phyloP scores from a whole-genome alignment of 2,888 invertebrate genomes.

The Parasteatoda lunata region DNA sequence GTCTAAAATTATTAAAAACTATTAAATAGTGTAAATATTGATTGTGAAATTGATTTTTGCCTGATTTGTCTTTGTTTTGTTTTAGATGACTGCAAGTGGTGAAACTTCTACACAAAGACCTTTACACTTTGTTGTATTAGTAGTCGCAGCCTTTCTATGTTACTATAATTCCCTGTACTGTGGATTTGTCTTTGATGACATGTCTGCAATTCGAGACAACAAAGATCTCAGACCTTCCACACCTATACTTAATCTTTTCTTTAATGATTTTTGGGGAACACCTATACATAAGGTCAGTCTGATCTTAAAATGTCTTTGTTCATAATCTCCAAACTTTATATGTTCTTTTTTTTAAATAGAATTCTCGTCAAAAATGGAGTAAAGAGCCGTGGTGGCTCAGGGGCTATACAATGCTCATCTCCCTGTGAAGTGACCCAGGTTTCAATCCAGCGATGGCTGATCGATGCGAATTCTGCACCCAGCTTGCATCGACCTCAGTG shows the following conservation, averaged over 20 bases:
- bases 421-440: no score
- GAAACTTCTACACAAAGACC: background rate
- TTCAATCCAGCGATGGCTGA: no score
- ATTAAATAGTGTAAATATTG: no score
- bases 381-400: no score
- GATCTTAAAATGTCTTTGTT: background rate
- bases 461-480: no score
- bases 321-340: no score
- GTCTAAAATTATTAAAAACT: no score
- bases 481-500: no score
- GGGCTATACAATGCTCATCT: no score
- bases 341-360: no score
- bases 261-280: conserved; percentile 99
- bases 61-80: background rate
- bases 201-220: conserved; percentile 97
- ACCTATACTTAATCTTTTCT: conserved; percentile 90
- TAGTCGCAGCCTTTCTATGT: conserved; percentile 71
- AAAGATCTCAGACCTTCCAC: conserved; percentile 93
- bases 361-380: no score
- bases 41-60: no score
- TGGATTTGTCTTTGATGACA: conserved; percentile 97
- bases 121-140: conserved; percentile 67
- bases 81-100: conserved; percentile 36
- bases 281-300: conserved; percentile 91
- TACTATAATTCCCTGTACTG: conserved; percentile 94